A percentile compares a stretch with the other conserved stretches of the same genome.
Evolutionary conservation across 2,797 vertebrate genomes (phyloP).

Genomic region (Micropoecilia bifurca): DNA sequence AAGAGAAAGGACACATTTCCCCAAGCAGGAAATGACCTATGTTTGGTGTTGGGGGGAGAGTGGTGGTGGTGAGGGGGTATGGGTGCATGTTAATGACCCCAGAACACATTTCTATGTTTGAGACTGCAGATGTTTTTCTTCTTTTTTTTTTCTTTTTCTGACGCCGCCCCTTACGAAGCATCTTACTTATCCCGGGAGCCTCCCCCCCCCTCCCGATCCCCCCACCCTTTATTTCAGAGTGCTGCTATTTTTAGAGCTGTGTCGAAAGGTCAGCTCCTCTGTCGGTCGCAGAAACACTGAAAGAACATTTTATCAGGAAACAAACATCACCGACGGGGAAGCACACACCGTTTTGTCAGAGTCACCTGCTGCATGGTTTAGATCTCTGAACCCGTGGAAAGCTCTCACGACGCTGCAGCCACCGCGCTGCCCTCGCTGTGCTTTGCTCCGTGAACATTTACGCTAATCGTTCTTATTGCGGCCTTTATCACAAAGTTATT

Average conservation of each 20-base stretch:
- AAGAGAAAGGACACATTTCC: slow-evolving; percentile 59
- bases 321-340: slow-evolving; percentile 37
- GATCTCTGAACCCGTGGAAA: slow-evolving; percentile 32
- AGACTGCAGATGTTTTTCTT: slow-evolving; percentile 13
- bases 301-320: slow-evolving; percentile 52
- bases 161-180: slow-evolving; percentile 24
- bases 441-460: neutral
- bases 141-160: neutral
- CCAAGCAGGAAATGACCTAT: slow-evolving; percentile 67
- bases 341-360: slow-evolving; percentile 40
- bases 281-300: slow-evolving; percentile 51
- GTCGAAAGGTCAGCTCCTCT: slow-evolving; percentile 76
- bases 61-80: slow-evolving; percentile 28
- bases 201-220: slow-evolving; percentile 28
- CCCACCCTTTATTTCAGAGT: slow-evolving; percentile 54
- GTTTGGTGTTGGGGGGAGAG: slow-evolving; percentile 45
- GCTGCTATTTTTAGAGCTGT: slow-evolving; percentile 73
- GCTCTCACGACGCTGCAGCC: neutral
- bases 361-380: slow-evolving; percentile 48
- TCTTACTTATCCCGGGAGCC: slow-evolving; percentile 58
- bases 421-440: no score
- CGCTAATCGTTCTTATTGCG: neutral
- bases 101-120: slow-evolving; percentile 14
- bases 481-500: neutral
- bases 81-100: slow-evolving; percentile 19